Evolutionary conservation across 2,113 vertebrate genomes (phyloP), one percentile per base, ranked within the genome.

Genomic region (Cyanocitta stelleri): DNA sequence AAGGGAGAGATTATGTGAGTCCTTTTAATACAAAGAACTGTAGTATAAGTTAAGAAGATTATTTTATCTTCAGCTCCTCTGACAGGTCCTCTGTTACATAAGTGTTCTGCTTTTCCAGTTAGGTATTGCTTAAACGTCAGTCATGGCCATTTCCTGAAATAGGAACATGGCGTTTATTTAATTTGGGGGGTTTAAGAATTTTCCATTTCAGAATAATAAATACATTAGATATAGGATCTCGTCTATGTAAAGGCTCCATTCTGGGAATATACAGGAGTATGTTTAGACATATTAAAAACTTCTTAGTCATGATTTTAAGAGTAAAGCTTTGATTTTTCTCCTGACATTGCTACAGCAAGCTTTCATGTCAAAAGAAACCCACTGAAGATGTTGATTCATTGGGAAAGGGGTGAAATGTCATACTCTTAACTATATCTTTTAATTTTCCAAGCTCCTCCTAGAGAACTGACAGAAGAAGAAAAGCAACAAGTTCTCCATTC

Each of bases 401-500:
- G 89, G 90, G 59, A 94, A 90, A 81, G 81, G 72, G 71, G 51
- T 95, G 85, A 91, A 92, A 88, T 93, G 68, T 80, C 94, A 69
- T 76, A 74, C 71, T 78, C n/a, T 52, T 94, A 94, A 96, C 75
- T 76, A 61, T 80, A 75, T 72, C 21, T 95, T 95, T 94, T 91
- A 49, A 51, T 91, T 95, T 91, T 90, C 55, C 82, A 95, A 99
- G 98, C 98, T 96, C 98, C 98, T 97, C 98, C 98, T 52, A 98
- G 99, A 90, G 99, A 99, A 97, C 97, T 99, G 97, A 99, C 99
- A 3, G 99, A 99, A 95, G 99, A 99, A 98, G 99, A 99, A 96
- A 98, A 99, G 92, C 99, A 99, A 96, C 99, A 99, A 98, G 98
- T 99, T 91, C 98, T 99, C 62, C 99, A 99, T 97, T 99, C 99